Conservation (phyloP, 92 coral and sea anemone species). For the Ricordea florida region DNA sequence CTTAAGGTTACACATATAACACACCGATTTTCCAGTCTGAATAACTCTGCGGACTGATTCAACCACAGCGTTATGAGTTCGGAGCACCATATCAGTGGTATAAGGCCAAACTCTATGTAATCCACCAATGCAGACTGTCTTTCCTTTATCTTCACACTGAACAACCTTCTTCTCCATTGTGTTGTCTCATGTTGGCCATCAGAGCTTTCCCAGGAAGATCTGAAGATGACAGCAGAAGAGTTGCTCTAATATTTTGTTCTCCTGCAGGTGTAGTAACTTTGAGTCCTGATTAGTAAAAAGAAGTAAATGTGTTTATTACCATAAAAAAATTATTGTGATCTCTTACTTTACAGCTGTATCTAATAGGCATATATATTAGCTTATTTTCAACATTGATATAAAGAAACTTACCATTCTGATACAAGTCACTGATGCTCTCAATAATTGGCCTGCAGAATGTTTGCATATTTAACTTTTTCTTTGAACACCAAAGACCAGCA, state of each 20-base stretch:
- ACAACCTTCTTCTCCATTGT: neutral
- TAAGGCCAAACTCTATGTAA: neutral
- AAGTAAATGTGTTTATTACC: neutral
- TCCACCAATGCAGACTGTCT: neutral
- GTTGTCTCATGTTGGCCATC: neutral
- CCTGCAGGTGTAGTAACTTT: neutral
- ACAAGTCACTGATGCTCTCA: neutral
- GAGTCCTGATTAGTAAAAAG: neutral
- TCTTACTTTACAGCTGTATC: neutral
- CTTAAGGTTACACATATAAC: too few species aligned
- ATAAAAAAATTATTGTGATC: neutral
- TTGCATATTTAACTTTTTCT: neutral
- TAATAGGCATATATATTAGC: neutral
- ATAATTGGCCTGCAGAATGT: neutral
- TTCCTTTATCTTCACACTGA: neutral
- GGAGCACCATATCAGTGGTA: neutral
- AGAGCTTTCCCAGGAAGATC: neutral
- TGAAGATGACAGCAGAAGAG: neutral
- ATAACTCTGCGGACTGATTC: neutral
- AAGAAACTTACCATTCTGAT: neutral
- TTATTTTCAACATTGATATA: neutral
- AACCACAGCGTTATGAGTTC: neutral
- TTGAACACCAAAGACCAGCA: neutral
- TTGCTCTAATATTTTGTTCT: neutral
- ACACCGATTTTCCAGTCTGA: neutral